Evolutionary conservation across 2,113 vertebrate species (phyloP).

Genomic region (Phodopus roborovskii): DNA sequence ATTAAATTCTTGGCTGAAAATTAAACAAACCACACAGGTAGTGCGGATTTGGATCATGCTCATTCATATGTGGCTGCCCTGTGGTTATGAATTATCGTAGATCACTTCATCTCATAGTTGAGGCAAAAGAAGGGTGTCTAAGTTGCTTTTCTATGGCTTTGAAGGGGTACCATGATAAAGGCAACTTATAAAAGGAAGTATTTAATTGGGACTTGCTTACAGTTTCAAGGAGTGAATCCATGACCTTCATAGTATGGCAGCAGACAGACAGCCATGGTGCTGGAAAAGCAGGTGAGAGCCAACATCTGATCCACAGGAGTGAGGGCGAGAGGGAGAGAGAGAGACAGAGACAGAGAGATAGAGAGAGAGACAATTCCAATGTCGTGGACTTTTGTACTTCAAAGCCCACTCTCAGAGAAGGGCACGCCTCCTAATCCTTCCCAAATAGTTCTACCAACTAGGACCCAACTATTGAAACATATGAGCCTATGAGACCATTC

Average conservation of each 20-base stretch:
- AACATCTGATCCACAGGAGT: not conserved
- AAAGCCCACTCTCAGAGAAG: too few relatives aligned
- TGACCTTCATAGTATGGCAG: not conserved
- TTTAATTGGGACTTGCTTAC: not conserved
- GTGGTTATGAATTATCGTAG: not conserved
- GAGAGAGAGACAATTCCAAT: too few relatives aligned
- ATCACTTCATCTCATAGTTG: not conserved
- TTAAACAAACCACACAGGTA: not conserved
- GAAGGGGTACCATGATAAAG: not conserved
- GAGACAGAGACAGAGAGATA: not conserved
- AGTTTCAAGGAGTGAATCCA: not conserved
- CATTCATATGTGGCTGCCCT: not conserved
- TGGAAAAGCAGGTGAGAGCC: not conserved
- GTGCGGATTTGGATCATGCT: not conserved
- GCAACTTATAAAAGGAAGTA: not conserved
- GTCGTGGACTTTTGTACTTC: too few relatives aligned
- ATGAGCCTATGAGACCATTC: too few relatives aligned
- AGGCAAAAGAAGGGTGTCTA: not conserved
- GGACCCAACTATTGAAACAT: too few relatives aligned
- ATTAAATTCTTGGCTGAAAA: constrained; percentile 7
- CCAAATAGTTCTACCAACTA: too few relatives aligned
- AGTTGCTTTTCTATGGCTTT: not conserved
- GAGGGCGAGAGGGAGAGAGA: not conserved
- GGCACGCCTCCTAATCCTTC: too few relatives aligned
- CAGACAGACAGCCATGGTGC: not conserved